Base-by-base conservation (phyloP, 92 coral and sea anemone species). In the Actinernus sp. region DNA sequence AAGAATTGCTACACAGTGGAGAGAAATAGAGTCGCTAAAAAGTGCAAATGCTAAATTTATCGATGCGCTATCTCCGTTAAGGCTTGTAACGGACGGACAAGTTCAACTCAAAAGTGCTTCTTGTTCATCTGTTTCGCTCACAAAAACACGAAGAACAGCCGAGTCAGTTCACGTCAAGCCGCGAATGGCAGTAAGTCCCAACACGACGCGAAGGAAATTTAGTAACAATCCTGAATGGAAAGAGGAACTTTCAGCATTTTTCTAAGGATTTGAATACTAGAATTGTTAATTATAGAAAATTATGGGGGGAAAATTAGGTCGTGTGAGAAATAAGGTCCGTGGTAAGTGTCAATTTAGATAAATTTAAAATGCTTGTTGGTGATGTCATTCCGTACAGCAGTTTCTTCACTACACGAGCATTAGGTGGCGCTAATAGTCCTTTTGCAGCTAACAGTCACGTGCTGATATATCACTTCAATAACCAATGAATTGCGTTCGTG, bases 171-270 rank as follows among this genome's bases (percentile, higher is more conserved):
- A 25, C 6, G 40, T 59, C 18, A 77, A 49, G 5, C 72, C 63
- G 25, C 54, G 78, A 36, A 57, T 43, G 31, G 63, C 65, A 19
- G 43, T 52, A 27, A 31, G 70, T 20, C 71, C 70, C 2, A 91
- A 74, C 41, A 49, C 70, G 52, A 23, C 58, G 1, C 73, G 74
- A 10, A 55, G 62, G 17, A 65, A 7, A 5, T 66, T 64, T 18
- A 33, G 75, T 24, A 68, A 64, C 3, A 54, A 71, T 24, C 76
- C 92, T 1, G 91, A 85, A 14, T 90, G 92, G 92, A 86, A 74
- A 24, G 92, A 90, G 32, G 97, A 90, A 61, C 73, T 90, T 11
- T 86, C 97, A 10, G 81, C 89, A 16, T 89, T 89, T 34, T 89
- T 89, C 63, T 89, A 23, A 45, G n/a, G n/a, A n/a, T n/a, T n/a